phyloP scores from a whole-genome alignment of 2,797 vertebrate genomes.

The Lycodopsis pacificus region DNA sequence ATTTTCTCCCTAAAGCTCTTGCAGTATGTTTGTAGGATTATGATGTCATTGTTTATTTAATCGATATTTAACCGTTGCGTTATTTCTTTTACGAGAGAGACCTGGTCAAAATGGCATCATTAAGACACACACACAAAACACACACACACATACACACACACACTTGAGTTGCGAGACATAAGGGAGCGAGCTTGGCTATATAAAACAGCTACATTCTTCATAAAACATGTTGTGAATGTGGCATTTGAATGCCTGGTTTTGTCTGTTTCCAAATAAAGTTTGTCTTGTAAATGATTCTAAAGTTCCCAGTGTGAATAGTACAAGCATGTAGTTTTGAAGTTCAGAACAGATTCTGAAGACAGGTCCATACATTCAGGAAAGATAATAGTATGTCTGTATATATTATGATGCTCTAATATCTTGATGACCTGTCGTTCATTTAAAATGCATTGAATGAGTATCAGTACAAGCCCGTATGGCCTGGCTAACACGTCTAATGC shows the following conservation, averaged over 20 bases:
- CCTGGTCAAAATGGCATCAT: not conserved
- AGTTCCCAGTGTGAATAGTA: not conserved
- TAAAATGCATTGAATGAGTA: not conserved
- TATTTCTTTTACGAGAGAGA: constrained; percentile 8
- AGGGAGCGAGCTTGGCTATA: not conserved
- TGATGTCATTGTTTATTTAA: not conserved
- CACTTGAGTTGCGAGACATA: not conserved
- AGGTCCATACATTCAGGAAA: constrained; percentile 1
- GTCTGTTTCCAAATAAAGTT: constrained; percentile 46
- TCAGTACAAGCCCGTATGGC: not conserved
- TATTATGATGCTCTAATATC: not conserved
- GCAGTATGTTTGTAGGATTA: not conserved
- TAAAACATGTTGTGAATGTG: constrained; percentile 27
- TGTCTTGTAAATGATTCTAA: constrained; percentile 15
- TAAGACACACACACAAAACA: not conserved
- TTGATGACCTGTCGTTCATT: not conserved
- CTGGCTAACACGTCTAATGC: not conserved
- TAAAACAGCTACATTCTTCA: constrained; percentile 12
- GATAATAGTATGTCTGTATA: not conserved
- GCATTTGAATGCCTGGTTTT: constrained; percentile 7
- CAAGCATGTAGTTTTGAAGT: constrained; percentile 3
- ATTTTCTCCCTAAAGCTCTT: not conserved
- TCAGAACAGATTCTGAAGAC: not conserved
- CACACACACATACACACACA: not conserved
- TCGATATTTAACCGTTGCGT: constrained; percentile 15